Evolutionary conservation across 1,140 invertebrate genomes (phyloP).

Genomic region (Drosophila rufa): DNA sequence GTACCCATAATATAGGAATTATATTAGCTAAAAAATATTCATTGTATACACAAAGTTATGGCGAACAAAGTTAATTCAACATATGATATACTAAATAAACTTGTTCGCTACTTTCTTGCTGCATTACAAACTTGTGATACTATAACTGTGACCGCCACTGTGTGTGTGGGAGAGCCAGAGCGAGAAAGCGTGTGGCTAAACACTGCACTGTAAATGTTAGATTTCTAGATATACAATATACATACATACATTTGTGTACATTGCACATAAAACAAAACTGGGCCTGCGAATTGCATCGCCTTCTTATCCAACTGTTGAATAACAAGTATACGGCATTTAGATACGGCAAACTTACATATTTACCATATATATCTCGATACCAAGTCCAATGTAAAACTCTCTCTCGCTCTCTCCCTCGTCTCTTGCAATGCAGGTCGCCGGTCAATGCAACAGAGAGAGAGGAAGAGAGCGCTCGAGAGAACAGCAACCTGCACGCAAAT

Average conservation of each 20-base stretch:
- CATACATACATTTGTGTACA: not conserved
- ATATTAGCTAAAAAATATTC: not conserved
- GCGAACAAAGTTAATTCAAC: not conserved
- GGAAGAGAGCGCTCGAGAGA: not conserved
- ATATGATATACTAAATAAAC: not conserved
- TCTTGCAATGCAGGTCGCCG: slow-evolving; percentile 2
- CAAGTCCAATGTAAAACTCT: slow-evolving; percentile 2
- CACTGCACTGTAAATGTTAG: slow-evolving; percentile 11
- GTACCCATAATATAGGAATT: not conserved
- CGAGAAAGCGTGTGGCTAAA: not conserved
- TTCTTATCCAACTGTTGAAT: slow-evolving; percentile 29
- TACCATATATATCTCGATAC: slow-evolving; percentile 13
- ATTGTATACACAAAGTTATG: not conserved
- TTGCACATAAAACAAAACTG: slow-evolving; percentile 5
- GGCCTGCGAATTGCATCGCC: slow-evolving; percentile 1
- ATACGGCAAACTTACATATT: not conserved
- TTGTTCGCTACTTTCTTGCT: not conserved
- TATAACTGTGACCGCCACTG: not conserved
- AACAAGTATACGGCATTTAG: slow-evolving; percentile 18
- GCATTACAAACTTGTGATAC: not conserved
- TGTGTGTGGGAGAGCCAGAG: slow-evolving; percentile 7
- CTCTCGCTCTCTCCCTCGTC: not conserved
- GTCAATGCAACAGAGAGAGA: slow-evolving; percentile 19
- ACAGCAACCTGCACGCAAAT: slow-evolving; percentile 18
- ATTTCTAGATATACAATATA: slow-evolving; percentile 1